Percentiles rank a stretch among this genome's conserved stretches.
Conservation (phyloP, 2,888 invertebrate species). For the Lithosia quadra region DNA sequence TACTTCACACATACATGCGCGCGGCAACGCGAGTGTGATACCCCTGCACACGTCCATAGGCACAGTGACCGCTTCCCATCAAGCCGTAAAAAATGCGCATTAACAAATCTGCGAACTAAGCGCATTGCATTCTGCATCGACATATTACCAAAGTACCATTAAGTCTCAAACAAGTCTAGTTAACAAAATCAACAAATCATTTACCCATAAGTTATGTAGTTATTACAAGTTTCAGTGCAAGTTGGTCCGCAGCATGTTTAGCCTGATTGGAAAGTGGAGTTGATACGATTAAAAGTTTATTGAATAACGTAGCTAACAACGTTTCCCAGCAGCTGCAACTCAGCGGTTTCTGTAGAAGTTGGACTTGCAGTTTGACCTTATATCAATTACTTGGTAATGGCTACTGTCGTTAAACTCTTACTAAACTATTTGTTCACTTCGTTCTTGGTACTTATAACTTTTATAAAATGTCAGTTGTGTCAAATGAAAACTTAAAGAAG, state of each 20-base stretch:
- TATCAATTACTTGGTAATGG: conserved; percentile 53
- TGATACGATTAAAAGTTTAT: conserved; percentile 77
- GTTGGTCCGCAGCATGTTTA: conserved; percentile 50
- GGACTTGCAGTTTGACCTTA: conserved; percentile 57
- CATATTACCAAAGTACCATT: too few relatives aligned
- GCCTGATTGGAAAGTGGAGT: conserved; percentile 66
- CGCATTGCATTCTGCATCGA: too few relatives aligned
- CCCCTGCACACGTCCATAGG: too few relatives aligned
- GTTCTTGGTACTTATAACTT: not conserved
- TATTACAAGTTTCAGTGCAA: conserved; percentile 42
- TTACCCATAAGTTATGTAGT: conserved; percentile 40
- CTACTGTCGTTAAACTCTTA: conserved; percentile 45
- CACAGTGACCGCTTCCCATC: too few relatives aligned
- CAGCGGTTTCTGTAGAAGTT: conserved; percentile 57
- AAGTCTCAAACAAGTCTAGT: conserved; percentile 11
- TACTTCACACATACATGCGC: too few relatives aligned
- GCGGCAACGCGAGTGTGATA: too few relatives aligned
- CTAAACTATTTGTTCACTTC: conserved; percentile 29
- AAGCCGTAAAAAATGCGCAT: too few relatives aligned
- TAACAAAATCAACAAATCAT: conserved; percentile 30
- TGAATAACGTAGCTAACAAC: conserved; percentile 67
- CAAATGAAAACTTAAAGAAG: not conserved
- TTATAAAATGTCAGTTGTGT: not conserved
- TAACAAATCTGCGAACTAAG: not conserved
- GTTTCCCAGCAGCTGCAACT: conserved; percentile 54